Evolutionary conservation across 2,888 invertebrate genomes (phyloP).

Genomic region (Ceramica pisi): DNA sequence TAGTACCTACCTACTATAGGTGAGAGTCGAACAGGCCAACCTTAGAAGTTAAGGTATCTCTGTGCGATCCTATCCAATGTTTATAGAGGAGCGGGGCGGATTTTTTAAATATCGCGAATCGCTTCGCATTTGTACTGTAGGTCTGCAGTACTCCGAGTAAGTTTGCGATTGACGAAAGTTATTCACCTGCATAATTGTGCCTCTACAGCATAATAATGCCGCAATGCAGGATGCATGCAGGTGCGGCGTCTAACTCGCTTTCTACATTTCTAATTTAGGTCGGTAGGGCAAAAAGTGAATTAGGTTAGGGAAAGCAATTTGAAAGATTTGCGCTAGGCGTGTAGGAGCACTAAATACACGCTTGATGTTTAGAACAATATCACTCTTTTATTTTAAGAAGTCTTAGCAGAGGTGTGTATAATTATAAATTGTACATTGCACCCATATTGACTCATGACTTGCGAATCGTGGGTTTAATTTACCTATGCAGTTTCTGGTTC

Average conservation of each 20-base stretch:
- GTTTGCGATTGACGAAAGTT: not conserved
- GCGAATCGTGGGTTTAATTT: too few relatives aligned
- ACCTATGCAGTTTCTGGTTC: too few relatives aligned
- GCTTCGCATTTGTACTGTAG: not conserved
- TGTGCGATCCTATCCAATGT: not conserved
- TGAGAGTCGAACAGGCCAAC: not conserved
- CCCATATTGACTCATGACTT: too few relatives aligned
- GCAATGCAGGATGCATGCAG: slow-evolving; percentile 34
- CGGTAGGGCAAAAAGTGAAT: slow-evolving; percentile 6
- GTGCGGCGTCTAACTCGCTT: slow-evolving; percentile 3
- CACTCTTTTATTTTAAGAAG: not conserved
- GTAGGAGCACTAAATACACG: not conserved
- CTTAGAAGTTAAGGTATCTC: not conserved
- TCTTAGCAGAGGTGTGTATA: not conserved
- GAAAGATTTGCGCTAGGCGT: not conserved
- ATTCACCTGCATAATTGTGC: slow-evolving; percentile 2
- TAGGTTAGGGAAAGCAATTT: not conserved
- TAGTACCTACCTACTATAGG: not conserved
- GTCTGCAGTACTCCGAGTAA: not conserved
- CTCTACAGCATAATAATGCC: not conserved
- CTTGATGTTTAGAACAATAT: not conserved
- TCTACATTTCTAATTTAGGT: slow-evolving; percentile 1
- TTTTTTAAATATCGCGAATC: not conserved
- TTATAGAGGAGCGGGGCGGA: not conserved
- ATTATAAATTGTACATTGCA: too few relatives aligned